A percentile compares a stretch with the other conserved stretches of the same genome.
Evolutionary conservation across 2,797 vertebrate species (phyloP).

Genomic region (Halcyon leucocephala): DNA sequence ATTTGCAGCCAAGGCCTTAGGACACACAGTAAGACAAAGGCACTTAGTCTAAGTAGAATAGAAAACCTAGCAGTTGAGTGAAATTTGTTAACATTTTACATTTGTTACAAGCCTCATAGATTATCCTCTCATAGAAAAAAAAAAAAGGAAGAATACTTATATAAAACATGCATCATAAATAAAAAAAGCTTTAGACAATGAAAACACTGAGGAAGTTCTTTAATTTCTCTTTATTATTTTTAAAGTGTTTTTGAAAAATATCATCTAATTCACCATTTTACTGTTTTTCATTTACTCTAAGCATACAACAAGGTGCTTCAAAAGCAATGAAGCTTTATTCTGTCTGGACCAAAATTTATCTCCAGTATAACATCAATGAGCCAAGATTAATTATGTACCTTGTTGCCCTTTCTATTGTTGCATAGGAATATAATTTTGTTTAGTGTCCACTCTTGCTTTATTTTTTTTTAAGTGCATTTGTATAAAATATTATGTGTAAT

Average conservation of each 20-base stretch:
- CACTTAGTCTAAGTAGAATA: not conserved
- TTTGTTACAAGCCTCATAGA: not conserved
- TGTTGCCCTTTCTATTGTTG: not conserved
- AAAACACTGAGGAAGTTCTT: not conserved
- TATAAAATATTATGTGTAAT: not conserved
- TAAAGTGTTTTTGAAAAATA: not conserved
- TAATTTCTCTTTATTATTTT: conserved; percentile 10
- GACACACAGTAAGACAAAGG: not conserved
- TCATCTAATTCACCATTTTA: not conserved
- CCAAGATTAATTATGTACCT: not conserved
- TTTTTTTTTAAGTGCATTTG: not conserved
- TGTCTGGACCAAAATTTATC: not conserved
- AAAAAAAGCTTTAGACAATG: not conserved
- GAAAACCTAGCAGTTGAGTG: not conserved
- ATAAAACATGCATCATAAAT: not conserved
- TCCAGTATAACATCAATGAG: not conserved
- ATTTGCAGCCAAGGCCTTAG: not conserved
- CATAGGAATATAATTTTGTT: not conserved
- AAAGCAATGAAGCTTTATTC: not conserved
- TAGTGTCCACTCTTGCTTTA: not conserved
- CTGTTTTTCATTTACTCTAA: not conserved
- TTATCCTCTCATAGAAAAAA: not conserved
- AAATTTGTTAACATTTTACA: not conserved
- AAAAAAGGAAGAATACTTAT: not conserved
- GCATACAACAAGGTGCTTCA: not conserved